Base-by-base conservation (phyloP, 2,888 invertebrate species). In the Uloborus plumipes region DNA sequence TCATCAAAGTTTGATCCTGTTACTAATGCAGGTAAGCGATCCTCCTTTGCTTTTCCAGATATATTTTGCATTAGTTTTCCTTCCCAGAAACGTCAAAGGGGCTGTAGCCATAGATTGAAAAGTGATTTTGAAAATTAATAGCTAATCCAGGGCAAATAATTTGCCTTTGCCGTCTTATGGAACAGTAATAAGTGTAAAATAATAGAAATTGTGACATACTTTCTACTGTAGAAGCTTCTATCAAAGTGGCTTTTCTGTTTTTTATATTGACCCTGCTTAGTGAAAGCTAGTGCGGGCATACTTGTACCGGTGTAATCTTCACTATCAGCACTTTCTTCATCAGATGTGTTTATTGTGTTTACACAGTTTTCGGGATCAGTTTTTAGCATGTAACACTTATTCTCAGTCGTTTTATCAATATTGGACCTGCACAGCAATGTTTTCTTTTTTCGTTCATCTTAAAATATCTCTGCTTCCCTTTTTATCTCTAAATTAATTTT, bases 101-200 rank as follows among this genome's bases (percentile, higher is more conserved):
- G 51, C 13, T 11, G 15, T 50, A 50, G n/a, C n/a, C n/a, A n/a
- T n/a, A n/a, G n/a, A n/a, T n/a, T n/a, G n/a, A n/a, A n/a, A n/a
- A n/a, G n/a, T 50, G 13, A 13, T 50, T 50, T 50, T 50, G 13
- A 13, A 50, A 11, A 15, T 50, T 50, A 15, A 50, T 50, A 15
- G 51, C 15, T 50, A 50, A 15, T 50, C 15, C 51, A 15, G 51
- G 51, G 51, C 15, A 15, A 15, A 50, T 50, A 50, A 15, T 50
- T 50, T 50, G 51, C 51, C 51, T 50, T 50, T 50, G 51, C 51
- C 51, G 51, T 50, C 51, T 50, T 50, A 50, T 50, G 51, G 51
- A 50, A 15, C 13, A 50, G 51, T 50, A 15, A 50, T 50, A 50
- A 50, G 51, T 50, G 15, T 50, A 15, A 50, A 50, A 50, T 50